These are phyloP conservation scores for Saturnia japonica DNA, from an alignment of 2,888 invertebrate species.

Conservation along the genomic window DNA sequence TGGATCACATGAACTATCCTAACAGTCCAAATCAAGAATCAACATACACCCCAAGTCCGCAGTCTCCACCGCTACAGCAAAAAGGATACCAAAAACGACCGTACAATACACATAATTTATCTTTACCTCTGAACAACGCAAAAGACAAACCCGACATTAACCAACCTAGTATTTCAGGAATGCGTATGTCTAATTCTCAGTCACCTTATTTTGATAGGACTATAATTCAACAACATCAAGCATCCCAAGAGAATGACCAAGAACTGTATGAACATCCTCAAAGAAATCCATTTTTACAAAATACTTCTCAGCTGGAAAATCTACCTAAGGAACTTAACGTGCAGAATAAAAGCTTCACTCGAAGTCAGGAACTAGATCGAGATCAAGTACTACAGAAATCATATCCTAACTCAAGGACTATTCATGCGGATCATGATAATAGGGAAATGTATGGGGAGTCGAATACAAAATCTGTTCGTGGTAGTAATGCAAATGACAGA, in stretches of 20 bases:
- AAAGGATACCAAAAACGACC: constrained; percentile 68
- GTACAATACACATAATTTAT: constrained; percentile 74
- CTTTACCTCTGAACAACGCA: constrained; percentile 72
- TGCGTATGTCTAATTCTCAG: constrained; percentile 73
- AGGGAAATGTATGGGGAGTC: constrained; percentile 69
- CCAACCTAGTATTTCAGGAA: constrained; percentile 60
- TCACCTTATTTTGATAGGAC: constrained; percentile 79
- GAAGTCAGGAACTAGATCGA: constrained; percentile 44
- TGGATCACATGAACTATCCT: constrained; percentile 66
- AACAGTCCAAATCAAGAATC: constrained; percentile 70
- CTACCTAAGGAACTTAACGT: constrained; percentile 44
- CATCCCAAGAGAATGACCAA: constrained; percentile 48
- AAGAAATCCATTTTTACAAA: constrained; percentile 69
- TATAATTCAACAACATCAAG: constrained; percentile 56
- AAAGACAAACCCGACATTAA: constrained; percentile 64
- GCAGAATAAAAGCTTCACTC: constrained; percentile 43
- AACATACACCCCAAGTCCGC: constrained; percentile 78
- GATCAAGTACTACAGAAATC: constrained; percentile 43
- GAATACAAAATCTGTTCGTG: constrained; percentile 52
- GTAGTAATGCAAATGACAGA: constrained; percentile 60
- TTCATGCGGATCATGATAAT: constrained; percentile 51
- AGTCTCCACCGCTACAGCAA: constrained; percentile 70
- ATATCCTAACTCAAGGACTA: constrained; percentile 48
- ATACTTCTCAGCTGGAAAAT: constrained; percentile 50
- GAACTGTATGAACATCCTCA: constrained; percentile 67